Evolutionary conservation across 1,140 invertebrate species (phyloP), one percentile per base, ranked within the genome.

Genomic region (Stenopsyche tienmushanensis): DNA sequence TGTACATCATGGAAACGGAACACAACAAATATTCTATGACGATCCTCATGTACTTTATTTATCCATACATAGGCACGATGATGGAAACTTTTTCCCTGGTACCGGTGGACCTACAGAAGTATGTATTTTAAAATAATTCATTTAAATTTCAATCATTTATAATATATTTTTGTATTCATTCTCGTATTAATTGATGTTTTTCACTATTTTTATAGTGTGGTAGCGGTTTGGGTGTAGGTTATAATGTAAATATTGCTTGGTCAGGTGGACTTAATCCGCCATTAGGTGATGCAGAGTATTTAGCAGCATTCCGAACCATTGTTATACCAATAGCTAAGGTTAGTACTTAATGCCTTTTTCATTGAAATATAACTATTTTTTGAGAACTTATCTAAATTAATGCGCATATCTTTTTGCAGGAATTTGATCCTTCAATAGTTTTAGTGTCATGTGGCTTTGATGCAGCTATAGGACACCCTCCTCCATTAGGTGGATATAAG

Each of bases 21-120:
- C 97, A 20, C 97, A 99, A 80, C 94, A 98, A 76, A 94, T 96
- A 80, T 99, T 99, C 80, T 99, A 98, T 79, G 89, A 95, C 74
- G 96, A 98, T 79, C 90, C 93, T 17, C 86, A 90, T 73, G 92
- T 99, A 69, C 83, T 99, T 69, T 99, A 99, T 78, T 85, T 99
- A 71, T 98, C 95, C 69, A 89, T 99, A 75, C 97, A 99, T 86
- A 90, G 97, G 70, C 97, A 99, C 84, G 98, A 99, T 83, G 95
- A 98, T 78, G 97, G 97, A 49, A 98, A 99, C 80, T 99, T 99
- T 82, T 99, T 99, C 83, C 98, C 97, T 20, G 98, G 97, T 60
- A 98, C 96, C 9, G 96, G 96, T 29, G 92, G 90, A 44, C 88
- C 91, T 26, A 88, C 86, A 29, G 96, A 98, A 75, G 82, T 84